These are phyloP conservation scores for Orchestia grillus DNA, from an alignment of 1,140 invertebrate species.

Conservation along the genomic window DNA sequence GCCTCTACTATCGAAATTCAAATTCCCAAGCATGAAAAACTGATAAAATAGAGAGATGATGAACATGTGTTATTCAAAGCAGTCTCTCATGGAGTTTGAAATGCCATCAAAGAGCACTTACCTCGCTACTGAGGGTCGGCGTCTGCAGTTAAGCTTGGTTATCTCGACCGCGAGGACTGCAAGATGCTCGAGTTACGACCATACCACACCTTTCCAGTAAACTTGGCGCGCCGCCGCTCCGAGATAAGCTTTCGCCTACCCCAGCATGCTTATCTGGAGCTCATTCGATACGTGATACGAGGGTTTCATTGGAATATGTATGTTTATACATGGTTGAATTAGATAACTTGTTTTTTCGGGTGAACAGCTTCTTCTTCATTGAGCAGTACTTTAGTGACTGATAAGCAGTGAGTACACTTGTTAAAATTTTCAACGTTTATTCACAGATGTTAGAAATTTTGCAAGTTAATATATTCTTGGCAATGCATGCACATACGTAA, in stretches of 20 bases:
- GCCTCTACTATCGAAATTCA: background rate
- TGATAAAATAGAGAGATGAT: background rate
- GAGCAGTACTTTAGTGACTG: background rate
- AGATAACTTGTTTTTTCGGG: background rate
- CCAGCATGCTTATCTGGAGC: background rate
- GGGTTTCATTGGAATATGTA: background rate
- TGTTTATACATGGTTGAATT: background rate
- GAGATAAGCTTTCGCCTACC: background rate
- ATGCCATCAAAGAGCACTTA: constrained; percentile 7
- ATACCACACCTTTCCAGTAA: background rate
- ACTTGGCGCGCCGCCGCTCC: background rate
- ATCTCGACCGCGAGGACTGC: background rate
- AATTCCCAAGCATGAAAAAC: background rate
- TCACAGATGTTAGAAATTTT: too few species aligned
- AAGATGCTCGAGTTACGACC: background rate
- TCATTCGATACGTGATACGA: background rate
- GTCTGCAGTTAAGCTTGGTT: background rate
- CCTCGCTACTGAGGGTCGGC: background rate
- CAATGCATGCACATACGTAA: too few species aligned
- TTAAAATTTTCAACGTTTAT: too few species aligned
- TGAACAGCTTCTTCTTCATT: background rate
- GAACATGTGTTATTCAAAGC: background rate
- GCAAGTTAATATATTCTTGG: too few species aligned
- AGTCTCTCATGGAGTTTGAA: background rate
- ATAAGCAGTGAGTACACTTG: too few species aligned